phyloP scores from a whole-genome alignment of 2,888 invertebrate genomes.

The Chrysina gloriosa region DNA sequence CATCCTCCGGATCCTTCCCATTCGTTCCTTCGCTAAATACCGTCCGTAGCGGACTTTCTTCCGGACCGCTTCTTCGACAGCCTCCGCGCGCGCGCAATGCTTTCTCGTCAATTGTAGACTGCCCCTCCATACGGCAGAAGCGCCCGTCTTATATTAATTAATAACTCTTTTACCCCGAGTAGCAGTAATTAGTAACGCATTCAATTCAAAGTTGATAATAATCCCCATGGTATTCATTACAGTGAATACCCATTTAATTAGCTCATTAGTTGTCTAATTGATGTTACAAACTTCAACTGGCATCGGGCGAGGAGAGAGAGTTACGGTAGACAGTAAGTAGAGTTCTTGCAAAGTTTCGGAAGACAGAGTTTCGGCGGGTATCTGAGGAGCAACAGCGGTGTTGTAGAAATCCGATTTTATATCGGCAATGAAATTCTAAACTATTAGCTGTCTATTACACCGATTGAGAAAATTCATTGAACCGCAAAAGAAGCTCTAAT shows the following conservation, averaged over 20 bases:
- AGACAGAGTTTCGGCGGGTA: constrained; percentile 9
- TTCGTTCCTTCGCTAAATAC: constrained; percentile 7
- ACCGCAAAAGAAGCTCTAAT: too few species aligned
- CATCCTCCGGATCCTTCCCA: not conserved
- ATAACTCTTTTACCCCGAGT: constrained; percentile 42
- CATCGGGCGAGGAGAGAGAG: constrained; percentile 33
- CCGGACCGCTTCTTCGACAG: constrained; percentile 4
- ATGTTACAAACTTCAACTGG: constrained; percentile 63
- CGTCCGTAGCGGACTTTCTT: not conserved
- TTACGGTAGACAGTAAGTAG: constrained; percentile 42
- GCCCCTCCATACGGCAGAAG: constrained; percentile 19
- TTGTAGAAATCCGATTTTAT: constrained; percentile 7
- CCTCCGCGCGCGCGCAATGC: not conserved
- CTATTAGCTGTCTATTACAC: too few species aligned
- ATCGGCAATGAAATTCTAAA: too few species aligned
- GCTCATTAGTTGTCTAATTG: constrained; percentile 68
- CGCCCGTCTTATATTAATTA: constrained; percentile 41
- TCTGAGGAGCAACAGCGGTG: not conserved
- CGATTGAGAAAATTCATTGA: too few species aligned
- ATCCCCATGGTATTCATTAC: constrained; percentile 64
- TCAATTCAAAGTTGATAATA: constrained; percentile 57
- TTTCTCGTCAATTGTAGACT: constrained; percentile 17
- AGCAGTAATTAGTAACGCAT: constrained; percentile 58
- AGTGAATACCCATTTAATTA: constrained; percentile 68
- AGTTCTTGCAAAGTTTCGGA: constrained; percentile 46